Evolutionary conservation across 2,797 vertebrate genomes (phyloP), one percentile per base, ranked within the genome.

Genomic region (Sebastes variabilis): DNA sequence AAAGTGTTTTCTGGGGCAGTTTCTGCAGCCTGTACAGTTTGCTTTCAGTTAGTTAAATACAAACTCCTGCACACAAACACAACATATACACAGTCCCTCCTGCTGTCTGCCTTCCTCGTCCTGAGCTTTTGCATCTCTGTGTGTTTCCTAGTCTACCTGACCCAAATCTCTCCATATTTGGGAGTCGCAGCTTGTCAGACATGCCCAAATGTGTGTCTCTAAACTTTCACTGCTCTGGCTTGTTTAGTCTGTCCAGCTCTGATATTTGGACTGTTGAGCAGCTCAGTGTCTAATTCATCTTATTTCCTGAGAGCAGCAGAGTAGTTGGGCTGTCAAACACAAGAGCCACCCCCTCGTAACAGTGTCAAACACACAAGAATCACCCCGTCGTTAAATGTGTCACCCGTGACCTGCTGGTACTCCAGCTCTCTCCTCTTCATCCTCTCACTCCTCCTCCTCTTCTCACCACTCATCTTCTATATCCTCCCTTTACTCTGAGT

Each of bases 211-310:
- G 72, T 81, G 71, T 67, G 73, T 89, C 85, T 94, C 82, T 88
- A 89, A 92, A 94, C 92, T 93, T 94, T 94, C 92, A 71, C 93
- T 36, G 59, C 82, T 64, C 72, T n/a, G 70, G 79, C 81, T 85
- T 95, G 94, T 95, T 95, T 95, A 95, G 94, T 95, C 93, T 95
- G 88, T 77, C 82, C 67, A 54, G 85, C 83, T 87, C 81, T 68
- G 88, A 90, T 93, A 93, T 94, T 92, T 94, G 92, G 88, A 94
- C 80, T 83, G 79, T 84, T 85, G 82, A 88, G 89, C 71, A 81
- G 80, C 79, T 86, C 71, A 64, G 82, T 60, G 77, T 92, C 88
- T 87, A 86, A 92, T 93, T 83, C 60, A 85, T 90, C 86, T 88
- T 84, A 87, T 88, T 88, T 90, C 81, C 84, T 89, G 81, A 93